Percentiles rank a stretch among this genome's conserved stretches.
Evolutionary conservation across 2,797 vertebrate genomes (phyloP).

Genomic region (Ammospiza maritima): DNA sequence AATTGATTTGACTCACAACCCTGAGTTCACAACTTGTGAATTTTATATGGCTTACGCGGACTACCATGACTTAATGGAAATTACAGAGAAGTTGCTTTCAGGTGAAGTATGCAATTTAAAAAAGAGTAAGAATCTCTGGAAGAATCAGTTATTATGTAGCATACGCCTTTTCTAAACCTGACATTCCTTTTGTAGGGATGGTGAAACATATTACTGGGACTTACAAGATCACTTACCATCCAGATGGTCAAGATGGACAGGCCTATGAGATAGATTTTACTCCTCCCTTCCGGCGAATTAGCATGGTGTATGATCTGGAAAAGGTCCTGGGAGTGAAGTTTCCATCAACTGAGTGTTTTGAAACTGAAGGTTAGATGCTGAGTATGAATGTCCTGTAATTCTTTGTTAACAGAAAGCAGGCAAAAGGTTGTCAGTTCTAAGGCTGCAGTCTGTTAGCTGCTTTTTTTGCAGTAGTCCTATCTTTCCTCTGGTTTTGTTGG

Average conservation of each 20-base stretch:
- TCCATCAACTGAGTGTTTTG: conserved; percentile 82
- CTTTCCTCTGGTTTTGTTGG: background rate
- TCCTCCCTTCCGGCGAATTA: conserved; percentile 91
- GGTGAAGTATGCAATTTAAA: conserved; percentile 73
- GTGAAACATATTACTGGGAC: conserved; percentile 92
- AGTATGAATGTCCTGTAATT: background rate
- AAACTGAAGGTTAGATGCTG: conserved; percentile 79
- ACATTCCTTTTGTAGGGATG: conserved; percentile 85
- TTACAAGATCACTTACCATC: conserved; percentile 92
- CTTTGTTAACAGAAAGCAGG: background rate
- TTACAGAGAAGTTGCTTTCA: conserved; percentile 94
- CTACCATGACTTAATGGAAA: conserved; percentile 95
- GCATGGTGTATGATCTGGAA: conserved; percentile 92
- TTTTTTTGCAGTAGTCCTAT: background rate
- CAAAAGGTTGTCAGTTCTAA: background rate
- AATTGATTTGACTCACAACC: conserved; percentile 97
- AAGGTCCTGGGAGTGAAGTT: conserved; percentile 89
- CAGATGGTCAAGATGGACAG: conserved; percentile 91
- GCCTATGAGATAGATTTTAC: conserved; percentile 94
- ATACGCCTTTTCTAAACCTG: background rate
- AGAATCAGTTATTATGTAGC: background rate
- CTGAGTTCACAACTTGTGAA: conserved; percentile 98
- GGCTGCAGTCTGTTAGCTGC: background rate
- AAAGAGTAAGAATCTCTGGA: background rate
- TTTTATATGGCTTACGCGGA: conserved; percentile 99